These are phyloP conservation scores for Zaprionus gabonicus DNA, from an alignment of 1,140 invertebrate species.

Conservation along the genomic window DNA sequence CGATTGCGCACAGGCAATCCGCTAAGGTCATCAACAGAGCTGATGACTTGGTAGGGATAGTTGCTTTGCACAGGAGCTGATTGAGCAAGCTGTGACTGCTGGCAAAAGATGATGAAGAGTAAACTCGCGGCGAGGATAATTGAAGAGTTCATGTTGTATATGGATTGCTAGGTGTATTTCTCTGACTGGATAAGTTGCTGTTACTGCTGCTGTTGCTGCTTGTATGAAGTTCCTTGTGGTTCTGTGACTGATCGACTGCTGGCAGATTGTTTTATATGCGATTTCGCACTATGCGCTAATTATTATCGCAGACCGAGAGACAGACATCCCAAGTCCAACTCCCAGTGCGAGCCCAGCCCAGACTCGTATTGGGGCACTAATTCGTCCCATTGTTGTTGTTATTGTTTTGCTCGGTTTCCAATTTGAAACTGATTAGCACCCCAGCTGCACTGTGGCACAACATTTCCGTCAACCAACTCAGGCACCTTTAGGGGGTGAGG, in stretches of 20 bases:
- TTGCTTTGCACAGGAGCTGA: conserved; percentile 36
- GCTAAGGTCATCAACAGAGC: conserved; percentile 54
- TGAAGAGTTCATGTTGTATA: conserved; percentile 52
- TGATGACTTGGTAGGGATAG: conserved; percentile 21
- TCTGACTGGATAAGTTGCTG: background rate
- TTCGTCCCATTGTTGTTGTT: conserved; percentile 33
- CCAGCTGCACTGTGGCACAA: conserved; percentile 16
- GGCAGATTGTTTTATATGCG: conserved; percentile 52
- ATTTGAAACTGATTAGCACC: conserved; percentile 51
- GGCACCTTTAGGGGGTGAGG: conserved; percentile 12
- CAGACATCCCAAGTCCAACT: background rate
- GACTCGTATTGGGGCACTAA: conserved; percentile 50
- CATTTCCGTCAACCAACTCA: conserved; percentile 48
- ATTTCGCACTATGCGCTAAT: conserved; percentile 63
- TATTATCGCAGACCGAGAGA: conserved; percentile 54
- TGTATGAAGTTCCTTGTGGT: conserved; percentile 58
- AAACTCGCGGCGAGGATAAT: conserved; percentile 35
- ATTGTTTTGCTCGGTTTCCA: conserved; percentile 44
- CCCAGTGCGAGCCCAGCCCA: conserved; percentile 3
- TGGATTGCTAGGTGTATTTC: background rate
- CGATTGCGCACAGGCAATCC: conserved; percentile 60
- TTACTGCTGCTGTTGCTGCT: conserved; percentile 20
- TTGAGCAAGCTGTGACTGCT: conserved; percentile 3
- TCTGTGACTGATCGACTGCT: conserved; percentile 50
- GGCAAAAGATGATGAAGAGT: conserved; percentile 4